Conservation (phyloP, 2,888 invertebrate species). For the Eledone cirrhosa region DNA sequence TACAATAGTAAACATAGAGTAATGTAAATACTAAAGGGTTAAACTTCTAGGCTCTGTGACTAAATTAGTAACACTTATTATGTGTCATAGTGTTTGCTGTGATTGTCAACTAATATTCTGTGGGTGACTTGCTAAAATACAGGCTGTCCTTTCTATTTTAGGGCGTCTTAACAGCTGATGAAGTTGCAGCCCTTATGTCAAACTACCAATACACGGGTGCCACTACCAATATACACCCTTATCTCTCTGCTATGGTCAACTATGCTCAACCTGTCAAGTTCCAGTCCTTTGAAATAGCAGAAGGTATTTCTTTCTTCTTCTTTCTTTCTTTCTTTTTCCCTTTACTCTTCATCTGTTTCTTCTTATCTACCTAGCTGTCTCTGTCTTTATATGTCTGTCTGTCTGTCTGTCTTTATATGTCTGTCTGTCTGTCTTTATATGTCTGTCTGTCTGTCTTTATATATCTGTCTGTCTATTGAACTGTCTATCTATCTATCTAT, state of each 20-base stretch:
- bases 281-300: slow-evolving; percentile 95
- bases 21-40: too few relatives aligned
- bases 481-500: neutral
- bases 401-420: neutral
- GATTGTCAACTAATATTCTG: too few relatives aligned
- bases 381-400: neutral
- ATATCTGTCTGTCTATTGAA: neutral
- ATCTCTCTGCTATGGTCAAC: slow-evolving; percentile 98
- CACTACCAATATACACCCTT: slow-evolving; percentile 98
- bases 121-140: neutral
- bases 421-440: neutral
- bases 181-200: slow-evolving; percentile 69
- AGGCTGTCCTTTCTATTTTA: slow-evolving; percentile 34
- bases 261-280: slow-evolving; percentile 99
- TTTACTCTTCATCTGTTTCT: neutral
- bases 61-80: too few relatives aligned
- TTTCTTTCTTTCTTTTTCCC: neutral
- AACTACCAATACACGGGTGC: slow-evolving; percentile 89
- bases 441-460: neutral
- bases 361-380: neutral
- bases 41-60: too few relatives aligned
- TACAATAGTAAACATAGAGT: too few relatives aligned
- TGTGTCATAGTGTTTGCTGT: too few relatives aligned
- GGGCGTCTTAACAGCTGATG: slow-evolving; percentile 67
- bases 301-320: slow-evolving; percentile 75